Percentiles rank a stretch among this genome's conserved stretches.
phyloP scores from a whole-genome alignment of 2,888 invertebrate species.

The Piscicola geometra region DNA sequence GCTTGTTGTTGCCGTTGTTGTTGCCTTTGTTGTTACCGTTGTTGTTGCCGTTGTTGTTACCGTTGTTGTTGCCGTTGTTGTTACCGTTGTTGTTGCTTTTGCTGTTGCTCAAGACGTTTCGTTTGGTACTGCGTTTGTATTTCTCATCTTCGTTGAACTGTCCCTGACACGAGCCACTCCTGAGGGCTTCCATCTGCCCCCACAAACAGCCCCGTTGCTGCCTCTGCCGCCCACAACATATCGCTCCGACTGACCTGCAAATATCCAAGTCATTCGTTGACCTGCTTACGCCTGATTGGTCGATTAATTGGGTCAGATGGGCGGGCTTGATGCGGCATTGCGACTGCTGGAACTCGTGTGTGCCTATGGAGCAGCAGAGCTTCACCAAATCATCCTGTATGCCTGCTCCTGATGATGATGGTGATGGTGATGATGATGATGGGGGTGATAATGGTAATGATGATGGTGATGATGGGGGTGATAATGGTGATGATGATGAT shows the following conservation, averaged over 20 bases:
- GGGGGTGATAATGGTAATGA: background rate
- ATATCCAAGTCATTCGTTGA: conserved; percentile 2
- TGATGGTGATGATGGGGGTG: background rate
- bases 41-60: too few species aligned
- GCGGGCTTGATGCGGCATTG: background rate
- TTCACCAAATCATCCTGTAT: background rate
- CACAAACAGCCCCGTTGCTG: background rate
- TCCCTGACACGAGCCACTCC: background rate
- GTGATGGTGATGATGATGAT: background rate
- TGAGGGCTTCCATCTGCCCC: background rate
- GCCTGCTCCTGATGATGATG: background rate
- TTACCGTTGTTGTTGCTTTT: too few species aligned
- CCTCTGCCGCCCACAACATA: background rate
- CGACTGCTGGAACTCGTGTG: background rate
- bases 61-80: too few species aligned
- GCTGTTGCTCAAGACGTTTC: too few species aligned
- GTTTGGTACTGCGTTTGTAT: too few species aligned
- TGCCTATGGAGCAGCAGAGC: conserved; percentile 1
- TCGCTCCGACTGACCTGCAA: background rate
- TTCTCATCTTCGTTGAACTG: too few species aligned
- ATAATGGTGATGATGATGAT: conserved; percentile 3
- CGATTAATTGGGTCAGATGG: conserved; percentile 3
- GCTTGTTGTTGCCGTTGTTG: too few species aligned
- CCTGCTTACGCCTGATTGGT: background rate
- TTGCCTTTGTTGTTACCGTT: too few species aligned